Base-by-base conservation (phyloP, 2,797 vertebrate species). In the Mycteria americana region DNA sequence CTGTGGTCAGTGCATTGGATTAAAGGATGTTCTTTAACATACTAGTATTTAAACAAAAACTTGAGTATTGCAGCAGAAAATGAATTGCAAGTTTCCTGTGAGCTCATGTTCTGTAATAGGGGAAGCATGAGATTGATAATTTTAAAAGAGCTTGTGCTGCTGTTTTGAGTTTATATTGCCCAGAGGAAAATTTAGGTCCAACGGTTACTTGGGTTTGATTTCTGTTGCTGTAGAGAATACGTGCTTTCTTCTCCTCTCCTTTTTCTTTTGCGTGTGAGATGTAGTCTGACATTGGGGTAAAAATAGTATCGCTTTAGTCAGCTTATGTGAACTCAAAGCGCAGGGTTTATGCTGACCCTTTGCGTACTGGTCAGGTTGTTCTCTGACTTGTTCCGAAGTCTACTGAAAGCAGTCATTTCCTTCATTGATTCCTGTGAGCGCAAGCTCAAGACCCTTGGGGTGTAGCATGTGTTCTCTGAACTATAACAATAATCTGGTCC, bases 221-320 rank as follows among this genome's bases (percentile, higher is more conserved):
- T 90, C 51, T 88, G 5, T 81, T 93, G 37, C 56, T 77, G n/a
- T 76, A 77, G 27, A 91, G 37, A 83, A 37, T 59, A 54, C 0
- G 0, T 75, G 18, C 54, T 79, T 89, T 64, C 77, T 82, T 92
- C 33, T 78, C 35, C 30, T 93, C 30, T 83, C 53, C 83, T 86
- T 80, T 89, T 80, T 41, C 59, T 91, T 50, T 88, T 85, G 75
- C 95, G 18, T 84, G 41, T 22, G 41, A 88, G 57, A 89, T 75
- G 68, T 82, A 16, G 65, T 76, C n/a, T 92, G 87, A 96, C 86
- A 82, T 43, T 77, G 80, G 30, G 77, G 77, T 95, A 95, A 95
- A 93, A 95, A 89, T 95, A 93, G 64, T 68, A 53, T 68, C 2
- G 6, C 90, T 94, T 83, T 75, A 6, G 18, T 97, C 90, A 97